Base-by-base conservation (phyloP, 2,113 vertebrate genomes). In the Oostethus manadensis region DNA sequence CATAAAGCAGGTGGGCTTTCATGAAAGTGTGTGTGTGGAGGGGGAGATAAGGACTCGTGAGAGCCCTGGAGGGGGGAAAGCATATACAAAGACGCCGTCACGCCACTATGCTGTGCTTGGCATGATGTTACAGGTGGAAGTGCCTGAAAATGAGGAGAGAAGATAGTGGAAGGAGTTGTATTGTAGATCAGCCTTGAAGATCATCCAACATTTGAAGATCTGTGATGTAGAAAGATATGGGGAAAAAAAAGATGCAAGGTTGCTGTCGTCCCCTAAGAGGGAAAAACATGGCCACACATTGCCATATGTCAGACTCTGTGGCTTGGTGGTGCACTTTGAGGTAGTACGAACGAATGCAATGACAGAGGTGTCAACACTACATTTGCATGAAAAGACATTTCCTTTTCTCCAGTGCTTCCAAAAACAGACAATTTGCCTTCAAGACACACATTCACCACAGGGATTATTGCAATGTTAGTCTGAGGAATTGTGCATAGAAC, bases 141-240 rank as follows among this genome's bases (percentile, higher is more conserved):
- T 45, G 62, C 46, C 63, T 55, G 46, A 62, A 71, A 59, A 73
- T 47, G 58, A 22, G 60, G 56, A 64, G 22, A 62, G 56, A 63
- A 58, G 46, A 66, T 61, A 46, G 48, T 42, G 47, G 49, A 65
- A 68, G 42, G 33, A 21, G 50, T 20, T 62, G 68, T 62, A 71
- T 40, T 64, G 29, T 65, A 69, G 62, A 70, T 70, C 60, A 76
- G 51, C 59, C 54, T 67, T 82, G 71, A 77, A 66, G 69, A 79
- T 61, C 58, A 71, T 59, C 40, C 44, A 64, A 62, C n/a, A 55
- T 69, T 65, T 78, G 62, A 78, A 71, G 64, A 53, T 73, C 63
- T 62, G 60, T 66, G 63, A 70, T 57, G 71, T 43, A 14, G 48
- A 61, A 76, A 69, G 53, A 55, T 38, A 58, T 62, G 23, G 62